These are phyloP conservation scores for Bradysia coprophila DNA, from an alignment of 1,140 invertebrate species.

Conservation along the genomic window DNA sequence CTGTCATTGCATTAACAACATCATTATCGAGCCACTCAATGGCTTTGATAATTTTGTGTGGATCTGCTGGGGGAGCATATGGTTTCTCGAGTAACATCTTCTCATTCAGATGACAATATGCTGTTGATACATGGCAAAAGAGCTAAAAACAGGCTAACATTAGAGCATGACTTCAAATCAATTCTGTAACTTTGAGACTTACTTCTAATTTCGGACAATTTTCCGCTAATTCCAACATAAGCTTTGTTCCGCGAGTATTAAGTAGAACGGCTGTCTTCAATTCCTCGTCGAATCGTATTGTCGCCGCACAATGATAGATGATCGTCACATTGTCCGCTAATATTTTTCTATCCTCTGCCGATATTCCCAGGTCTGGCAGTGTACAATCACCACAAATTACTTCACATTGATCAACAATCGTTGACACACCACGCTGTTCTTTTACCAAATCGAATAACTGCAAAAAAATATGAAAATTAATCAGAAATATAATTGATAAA, in stretches of 20 bases:
- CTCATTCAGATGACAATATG: slow-evolving; percentile 41
- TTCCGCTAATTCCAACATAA: slow-evolving; percentile 50
- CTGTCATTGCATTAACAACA: slow-evolving; percentile 48
- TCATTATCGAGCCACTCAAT: slow-evolving; percentile 76
- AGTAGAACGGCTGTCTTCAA: slow-evolving; percentile 51
- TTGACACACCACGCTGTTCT: slow-evolving; percentile 28
- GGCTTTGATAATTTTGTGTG: slow-evolving; percentile 72
- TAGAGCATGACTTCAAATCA: slow-evolving; percentile 1
- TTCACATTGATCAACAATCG: slow-evolving; percentile 43
- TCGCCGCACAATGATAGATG: slow-evolving; percentile 84
- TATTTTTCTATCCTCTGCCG: slow-evolving; percentile 40
- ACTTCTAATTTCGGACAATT: slow-evolving; percentile 52
- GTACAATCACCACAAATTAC: slow-evolving; percentile 63
- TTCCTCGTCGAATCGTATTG: slow-evolving; percentile 57
- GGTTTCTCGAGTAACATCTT: slow-evolving; percentile 47
- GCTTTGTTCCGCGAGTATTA: slow-evolving; percentile 56
- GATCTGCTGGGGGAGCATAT: slow-evolving; percentile 75
- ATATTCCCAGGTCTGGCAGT: slow-evolving; percentile 52
- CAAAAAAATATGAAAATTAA: too few species aligned
- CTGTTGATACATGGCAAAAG: slow-evolving; percentile 38
- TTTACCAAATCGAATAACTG: slow-evolving; percentile 63
- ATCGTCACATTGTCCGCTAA: slow-evolving; percentile 55
- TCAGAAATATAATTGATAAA: too few species aligned
- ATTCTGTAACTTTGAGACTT: slow-evolving; percentile 6
- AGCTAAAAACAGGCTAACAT: slow-evolving; percentile 15